Base-by-base conservation (phyloP, 2,888 invertebrate species). In the Gymnocheta viridis region DNA sequence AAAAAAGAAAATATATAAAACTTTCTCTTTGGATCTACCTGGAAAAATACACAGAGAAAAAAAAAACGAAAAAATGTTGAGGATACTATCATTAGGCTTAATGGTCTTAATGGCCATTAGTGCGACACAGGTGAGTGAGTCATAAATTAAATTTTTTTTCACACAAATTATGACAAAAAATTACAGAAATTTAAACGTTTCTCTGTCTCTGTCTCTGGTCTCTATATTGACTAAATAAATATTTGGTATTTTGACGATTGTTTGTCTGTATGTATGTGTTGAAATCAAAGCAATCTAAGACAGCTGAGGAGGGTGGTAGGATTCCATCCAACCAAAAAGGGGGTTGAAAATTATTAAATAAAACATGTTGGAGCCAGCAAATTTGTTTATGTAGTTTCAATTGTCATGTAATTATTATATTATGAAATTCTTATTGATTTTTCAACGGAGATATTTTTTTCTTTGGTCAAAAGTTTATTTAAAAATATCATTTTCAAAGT, bases 121-220 rank as follows among this genome's bases (percentile, higher is more conserved):
- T 56, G 81, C 84, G 81, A 78, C 77, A 81, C 84, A 84, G 87
- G 87, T 87, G 72, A 86, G 86, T 86, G 81, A 83, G 79, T 85
- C 85, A 85, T 77, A 60, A 22, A 32, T 44, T 22, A 38, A 49
- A 6, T 54, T 62, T 24, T 24, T 32, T 44, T 58, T 58, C 0
- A 7, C 0, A n/a, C n/a, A n/a, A n/a, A n/a, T n/a, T n/a, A n/a
- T n/a, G n/a, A n/a, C n/a, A n/a, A n/a, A n/a, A n/a, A n/a, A n/a
- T n/a, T n/a, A n/a, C n/a, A n/a, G n/a, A 56, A 58, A 60, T 4
- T 22, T 0, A 17, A 17, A 22, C 22, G 9, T 38, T 24, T 17
- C 24, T 74, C 29, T 60, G 14, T 64, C 24, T 72, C 29, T 19
- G 1, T 44, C 17, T n/a, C n/a, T n/a, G n/a, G 17, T 44, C 19